A percentile compares a stretch with the other conserved stretches of the same genome.
Evolutionary conservation across 2,113 vertebrate species (phyloP).

Genomic region (Siniperca knerii): DNA sequence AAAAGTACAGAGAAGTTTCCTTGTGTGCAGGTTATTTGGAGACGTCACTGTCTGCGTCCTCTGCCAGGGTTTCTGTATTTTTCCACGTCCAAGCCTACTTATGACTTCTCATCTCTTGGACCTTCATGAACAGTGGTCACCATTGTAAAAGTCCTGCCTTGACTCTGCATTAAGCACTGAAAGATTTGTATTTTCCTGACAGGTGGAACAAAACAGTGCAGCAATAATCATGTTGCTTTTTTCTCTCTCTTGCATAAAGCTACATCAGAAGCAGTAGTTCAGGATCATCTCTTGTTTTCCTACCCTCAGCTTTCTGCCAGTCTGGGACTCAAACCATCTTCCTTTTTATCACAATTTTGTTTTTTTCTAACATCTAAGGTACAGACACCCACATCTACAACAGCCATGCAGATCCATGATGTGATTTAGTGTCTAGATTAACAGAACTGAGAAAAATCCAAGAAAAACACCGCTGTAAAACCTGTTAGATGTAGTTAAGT

Average conservation of each 20-base stretch:
- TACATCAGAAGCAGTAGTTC: background rate
- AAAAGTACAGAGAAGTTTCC: constrained; percentile 58
- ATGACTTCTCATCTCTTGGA: constrained; percentile 41
- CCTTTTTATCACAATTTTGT: background rate
- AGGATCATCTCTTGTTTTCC: background rate
- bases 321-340: background rate
- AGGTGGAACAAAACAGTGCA: background rate
- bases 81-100: constrained; percentile 65
- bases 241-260: background rate
- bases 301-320: too few relatives aligned
- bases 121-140: constrained; percentile 29
- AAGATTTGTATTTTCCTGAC: background rate
- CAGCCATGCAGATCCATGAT: background rate
- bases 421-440: background rate
- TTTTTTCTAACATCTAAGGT: background rate
- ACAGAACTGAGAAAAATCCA: background rate
- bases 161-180: background rate
- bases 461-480: background rate
- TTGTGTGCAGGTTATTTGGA: constrained; percentile 61
- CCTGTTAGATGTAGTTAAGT: background rate
- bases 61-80: constrained; percentile 69
- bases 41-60: constrained; percentile 38
- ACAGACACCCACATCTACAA: background rate
- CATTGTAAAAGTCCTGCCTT: background rate
- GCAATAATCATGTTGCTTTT: background rate